Base-by-base conservation (phyloP, 37 sponge, comb jelly and placozoan genomes). In the Bolinopsis microptera region DNA sequence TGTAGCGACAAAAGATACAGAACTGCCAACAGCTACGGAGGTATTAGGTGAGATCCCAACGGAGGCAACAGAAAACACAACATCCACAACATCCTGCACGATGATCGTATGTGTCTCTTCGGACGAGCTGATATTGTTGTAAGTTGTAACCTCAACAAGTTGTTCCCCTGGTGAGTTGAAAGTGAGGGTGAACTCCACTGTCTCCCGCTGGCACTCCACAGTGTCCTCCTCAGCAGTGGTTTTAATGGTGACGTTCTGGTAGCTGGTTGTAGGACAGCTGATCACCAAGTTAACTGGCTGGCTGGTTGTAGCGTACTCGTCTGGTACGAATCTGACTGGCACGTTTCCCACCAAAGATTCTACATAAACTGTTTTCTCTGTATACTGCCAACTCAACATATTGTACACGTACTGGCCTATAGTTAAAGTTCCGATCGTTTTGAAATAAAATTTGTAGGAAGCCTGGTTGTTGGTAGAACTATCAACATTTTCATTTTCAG, bases 61-160 rank as follows among this genome's bases (percentile, higher is more conserved):
- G 35, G 80, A 32, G 36, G 13, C 37, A 18, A 77, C 80, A 1
- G 33, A 8, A 32, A 77, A 77, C 8, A 34, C 80, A 31, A 77
- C 0, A 8, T 13, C 22, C 36, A 77, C 80, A 34, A 32, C 21
- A 36, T 77, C 80, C 37, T 77, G 80, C 0, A 35, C 80, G 36
- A 77, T 36, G 18, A 77, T 35, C 0, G 80, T 77, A 36, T 77
- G 33, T 5, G 80, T 33, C 32, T 32, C 2, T 2, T 77, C 80
- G 21, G 80, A 77, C 21, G 80, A 77, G 80, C 80, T 77, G 80
- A 77, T 77, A 36, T 77, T 77, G 80, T 77, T 77, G 35, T 34
- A 77, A 1, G 80, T 77, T 16, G 36, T 77, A 18, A 77, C 80
- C 35, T 16, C 36, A 22, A 77, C 32, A 1, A 22, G 32, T 13